Conservation (phyloP, 2,888 invertebrate species). For the Priapulus caudatus region DNA sequence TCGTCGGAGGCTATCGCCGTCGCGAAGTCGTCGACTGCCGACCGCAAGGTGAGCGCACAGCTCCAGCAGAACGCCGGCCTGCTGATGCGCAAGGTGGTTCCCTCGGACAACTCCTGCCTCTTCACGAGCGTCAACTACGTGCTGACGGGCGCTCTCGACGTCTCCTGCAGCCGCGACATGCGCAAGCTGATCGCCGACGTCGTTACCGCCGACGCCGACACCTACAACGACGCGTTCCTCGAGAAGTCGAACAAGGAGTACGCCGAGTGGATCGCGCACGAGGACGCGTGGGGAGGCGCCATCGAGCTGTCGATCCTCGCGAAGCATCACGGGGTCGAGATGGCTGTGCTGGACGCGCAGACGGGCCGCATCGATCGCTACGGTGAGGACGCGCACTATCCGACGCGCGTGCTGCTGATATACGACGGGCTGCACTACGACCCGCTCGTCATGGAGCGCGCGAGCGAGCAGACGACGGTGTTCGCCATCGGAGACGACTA, state of each 20-base stretch:
- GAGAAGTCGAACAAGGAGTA: constrained; percentile 72
- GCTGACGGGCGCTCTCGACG: constrained; percentile 27
- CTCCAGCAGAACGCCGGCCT: constrained; percentile 46
- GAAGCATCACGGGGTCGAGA: constrained; percentile 73
- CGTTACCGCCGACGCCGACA: constrained; percentile 59
- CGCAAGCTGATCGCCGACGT: constrained; percentile 73
- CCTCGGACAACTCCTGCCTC: constrained; percentile 89
- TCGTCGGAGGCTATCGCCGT: neutral
- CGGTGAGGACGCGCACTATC: constrained; percentile 78
- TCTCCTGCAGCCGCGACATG: constrained; percentile 45
- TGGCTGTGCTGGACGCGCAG: constrained; percentile 82
- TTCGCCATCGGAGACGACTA: constrained; percentile 61
- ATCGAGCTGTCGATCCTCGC: constrained; percentile 81
- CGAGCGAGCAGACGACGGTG: constrained; percentile 53
- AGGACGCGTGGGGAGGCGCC: constrained; percentile 88
- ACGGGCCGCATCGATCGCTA: constrained; percentile 76
- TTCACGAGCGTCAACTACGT: constrained; percentile 71
- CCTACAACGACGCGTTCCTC: constrained; percentile 72
- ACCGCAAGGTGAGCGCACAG: constrained; percentile 16
- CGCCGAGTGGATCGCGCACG: constrained; percentile 74
- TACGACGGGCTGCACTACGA: constrained; percentile 97
- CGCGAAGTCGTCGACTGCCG: neutral
- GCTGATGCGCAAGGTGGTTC: constrained; percentile 76
- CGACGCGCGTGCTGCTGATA: constrained; percentile 67
- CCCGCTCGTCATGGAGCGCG: constrained; percentile 73